Evolutionary conservation across 2,888 invertebrate genomes (phyloP), one percentile per base, ranked within the genome.

Genomic region (Phyto melanocephala): DNA sequence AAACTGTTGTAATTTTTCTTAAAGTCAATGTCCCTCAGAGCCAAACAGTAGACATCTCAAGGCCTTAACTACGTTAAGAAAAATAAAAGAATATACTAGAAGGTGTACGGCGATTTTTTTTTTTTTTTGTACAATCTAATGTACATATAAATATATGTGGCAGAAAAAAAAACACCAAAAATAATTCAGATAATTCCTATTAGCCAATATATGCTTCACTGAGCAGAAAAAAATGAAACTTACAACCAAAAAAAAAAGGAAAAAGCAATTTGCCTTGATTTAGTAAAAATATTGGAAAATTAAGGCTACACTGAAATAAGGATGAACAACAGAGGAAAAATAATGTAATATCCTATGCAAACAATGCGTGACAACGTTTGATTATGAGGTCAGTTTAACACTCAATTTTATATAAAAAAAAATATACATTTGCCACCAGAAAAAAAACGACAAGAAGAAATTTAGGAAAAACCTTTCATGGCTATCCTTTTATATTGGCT

Each of bases 381-480:
- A 77, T 81, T 77, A 81, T 72, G 71, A 65, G 77, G 77, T 68
- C 81, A 79, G 77, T 70, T 81, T 81, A 81, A 65, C 81, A 81
- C 62, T 52, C 28, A 58, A 70, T 68, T 63, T 58, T 67, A 52
- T 28, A 6, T 28, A 28, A 28, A 6, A 28, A 28, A 28, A 28
- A 28, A 28, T 42, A 2, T 42, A 13, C 37, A 28, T 17, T 8
- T 42, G 0, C 7, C 8, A 11, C 17, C 5, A 62, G 3, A 10
- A 47, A 42, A 13, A 33, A 63, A 7, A 62, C 17, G 20, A 11
- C 1, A 33, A n/a, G 10, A 42, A 8, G 52, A 35, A 17, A 22
- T 10, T 1, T 5, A 8, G 24, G 15, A 35, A 50, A 58, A 47
- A 47, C 37, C 22, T 52, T 52, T 60, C 60, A 37, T 72, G 50